Base-by-base conservation (phyloP, 2,797 vertebrate species). In the Hephaestus fuliginosus region DNA sequence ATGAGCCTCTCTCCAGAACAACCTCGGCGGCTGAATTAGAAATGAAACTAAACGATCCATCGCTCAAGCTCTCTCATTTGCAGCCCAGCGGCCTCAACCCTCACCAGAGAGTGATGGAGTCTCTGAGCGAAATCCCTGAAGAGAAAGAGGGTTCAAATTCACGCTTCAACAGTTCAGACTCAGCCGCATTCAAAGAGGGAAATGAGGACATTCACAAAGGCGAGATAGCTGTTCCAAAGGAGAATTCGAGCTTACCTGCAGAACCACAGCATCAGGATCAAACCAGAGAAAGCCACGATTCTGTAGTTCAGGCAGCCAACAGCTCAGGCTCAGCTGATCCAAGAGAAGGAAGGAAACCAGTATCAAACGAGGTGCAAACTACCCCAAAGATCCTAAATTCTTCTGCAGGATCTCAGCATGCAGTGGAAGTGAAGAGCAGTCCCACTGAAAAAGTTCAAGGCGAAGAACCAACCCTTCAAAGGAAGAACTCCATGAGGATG, bases 51-150 rank as follows among this genome's bases (percentile, higher is more conserved):
- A 95, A 90, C 30, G 95, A 97, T 30, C 84, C 90, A 0, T 53
- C 58, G 0, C 95, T 85, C 22, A 95, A 89, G 64, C 48, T 73
- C 12, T 70, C 95, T 66, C 96, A 96, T 57, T 91, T 96, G 75
- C 95, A 81, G 66, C 95, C 95, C 3, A 94, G 95, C 5, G 94
- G 83, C 69, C 96, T 96, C 81, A 86, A 96, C 86, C 96, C 96
- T 56, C 95, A 96, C 30, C 93, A 95, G 2, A 95, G 97, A 90
- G 93, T 95, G 33, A 87, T 97, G 86, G 95, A 96, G 36, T 98
- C 96, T 1, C 80, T 99, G 74, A 95, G 93, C 18, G 96, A 96
- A 80, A 96, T 98, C 43, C 95, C 97, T 12, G 97, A 98, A 57
- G 97, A 97, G 86, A 97, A 95, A 77, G 97, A 98, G 20, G 56